phyloP scores from a whole-genome alignment of 2,888 invertebrate species.

The Drosophila affinis region DNA sequence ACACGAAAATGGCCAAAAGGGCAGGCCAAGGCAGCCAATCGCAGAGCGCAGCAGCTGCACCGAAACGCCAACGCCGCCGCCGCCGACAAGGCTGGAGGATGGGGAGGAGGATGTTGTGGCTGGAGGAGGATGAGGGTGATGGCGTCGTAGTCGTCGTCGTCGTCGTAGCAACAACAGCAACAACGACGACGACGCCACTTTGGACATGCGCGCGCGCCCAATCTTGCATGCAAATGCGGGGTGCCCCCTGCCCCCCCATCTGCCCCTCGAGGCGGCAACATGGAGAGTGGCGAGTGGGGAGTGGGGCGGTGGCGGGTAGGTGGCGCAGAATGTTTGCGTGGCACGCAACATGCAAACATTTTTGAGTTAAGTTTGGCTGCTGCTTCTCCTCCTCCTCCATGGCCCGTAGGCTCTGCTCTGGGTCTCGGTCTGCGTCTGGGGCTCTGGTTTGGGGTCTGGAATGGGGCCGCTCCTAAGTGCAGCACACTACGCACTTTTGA shows the following conservation, averaged over 20 bases:
- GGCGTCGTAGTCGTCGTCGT: constrained; percentile 43
- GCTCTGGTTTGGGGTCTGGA: not conserved
- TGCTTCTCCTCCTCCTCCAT: not conserved
- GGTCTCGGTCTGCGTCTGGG: not conserved
- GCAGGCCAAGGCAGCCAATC: constrained; percentile 67
- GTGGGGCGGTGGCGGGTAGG: constrained; percentile 23
- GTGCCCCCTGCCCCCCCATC: constrained; percentile 32
- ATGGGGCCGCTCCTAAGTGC: constrained; percentile 56
- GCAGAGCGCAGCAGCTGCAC: constrained; percentile 63
- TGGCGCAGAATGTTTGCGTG: constrained; percentile 80
- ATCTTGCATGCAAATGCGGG: constrained; percentile 76
- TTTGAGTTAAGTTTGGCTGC: constrained; percentile 67
- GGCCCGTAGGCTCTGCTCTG: too few species aligned
- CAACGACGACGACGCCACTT: constrained; percentile 51
- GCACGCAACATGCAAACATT: constrained; percentile 83
- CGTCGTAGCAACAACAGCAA: constrained; percentile 23
- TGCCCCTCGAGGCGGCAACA: not conserved
- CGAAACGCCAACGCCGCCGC: constrained; percentile 50
- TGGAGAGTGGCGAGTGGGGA: not conserved
- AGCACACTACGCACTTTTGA: constrained; percentile 73
- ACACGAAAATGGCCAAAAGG: constrained; percentile 65
- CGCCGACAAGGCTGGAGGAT: constrained; percentile 50
- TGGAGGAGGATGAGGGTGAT: not conserved
- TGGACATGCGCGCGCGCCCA: constrained; percentile 77
- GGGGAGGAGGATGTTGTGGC: not conserved